Conservation (phyloP, 1,140 invertebrate species). For the Polyergus mexicanus region DNA sequence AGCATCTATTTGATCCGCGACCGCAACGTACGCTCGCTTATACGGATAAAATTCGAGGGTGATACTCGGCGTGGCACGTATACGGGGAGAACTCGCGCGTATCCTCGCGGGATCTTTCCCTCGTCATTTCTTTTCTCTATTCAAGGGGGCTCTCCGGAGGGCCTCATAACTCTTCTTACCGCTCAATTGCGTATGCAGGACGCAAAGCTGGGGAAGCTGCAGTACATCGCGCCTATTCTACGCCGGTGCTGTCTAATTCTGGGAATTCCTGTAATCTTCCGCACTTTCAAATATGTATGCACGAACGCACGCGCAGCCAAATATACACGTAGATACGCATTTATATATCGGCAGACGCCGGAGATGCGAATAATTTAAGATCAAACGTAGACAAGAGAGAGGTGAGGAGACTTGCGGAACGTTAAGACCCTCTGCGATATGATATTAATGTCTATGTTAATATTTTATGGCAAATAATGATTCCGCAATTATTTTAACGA, state of each 20-base stretch:
- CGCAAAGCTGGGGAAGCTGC: conserved; percentile 54
- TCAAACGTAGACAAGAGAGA: conserved; percentile 53
- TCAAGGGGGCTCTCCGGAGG: background rate
- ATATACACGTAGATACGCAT: background rate
- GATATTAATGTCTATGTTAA: conserved; percentile 21
- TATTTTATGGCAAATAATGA: conserved; percentile 3
- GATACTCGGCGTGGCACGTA: conserved; percentile 25
- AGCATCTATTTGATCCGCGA: conserved; percentile 15
- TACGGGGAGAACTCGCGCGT: background rate
- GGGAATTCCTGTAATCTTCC: conserved; percentile 67
- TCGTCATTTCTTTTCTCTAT: conserved; percentile 38
- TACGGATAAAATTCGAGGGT: conserved; percentile 48
- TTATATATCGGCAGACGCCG: background rate
- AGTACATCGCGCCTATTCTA: conserved; percentile 52
- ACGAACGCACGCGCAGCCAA: background rate
- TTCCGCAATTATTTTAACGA: conserved; percentile 8
- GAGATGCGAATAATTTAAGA: conserved; percentile 58
- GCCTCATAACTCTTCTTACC: conserved; percentile 32
- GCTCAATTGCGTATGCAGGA: conserved; percentile 67
- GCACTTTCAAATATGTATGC: conserved; percentile 44
- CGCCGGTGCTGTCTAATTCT: conserved; percentile 54
- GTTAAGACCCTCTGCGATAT: conserved; percentile 11
- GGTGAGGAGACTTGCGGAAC: background rate
- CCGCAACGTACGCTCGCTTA: background rate
- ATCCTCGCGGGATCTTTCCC: background rate